Evolutionary conservation across 2,888 invertebrate species (phyloP).

Genomic region (Ochropleura leucogaster): DNA sequence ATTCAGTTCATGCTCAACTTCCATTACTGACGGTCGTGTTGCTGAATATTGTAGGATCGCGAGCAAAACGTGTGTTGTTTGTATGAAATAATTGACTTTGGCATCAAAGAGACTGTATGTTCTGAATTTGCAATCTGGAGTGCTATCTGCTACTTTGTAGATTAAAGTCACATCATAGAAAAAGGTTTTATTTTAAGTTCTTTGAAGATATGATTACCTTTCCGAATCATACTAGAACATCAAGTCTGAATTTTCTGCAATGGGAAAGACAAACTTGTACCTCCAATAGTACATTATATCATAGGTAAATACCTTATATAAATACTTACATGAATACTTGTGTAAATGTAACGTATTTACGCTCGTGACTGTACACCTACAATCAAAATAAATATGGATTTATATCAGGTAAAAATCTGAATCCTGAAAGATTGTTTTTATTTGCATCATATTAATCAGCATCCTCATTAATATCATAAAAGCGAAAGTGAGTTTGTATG

Average conservation of each 20-base stretch:
- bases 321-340: too few species aligned
- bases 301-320: too few species aligned
- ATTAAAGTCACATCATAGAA: neutral
- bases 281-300: neutral
- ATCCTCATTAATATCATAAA: too few species aligned
- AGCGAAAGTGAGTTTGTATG: too few species aligned
- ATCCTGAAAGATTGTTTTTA: neutral
- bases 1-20: slow-evolving; percentile 26
- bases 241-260: neutral
- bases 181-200: neutral
- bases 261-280: neutral
- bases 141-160: neutral
- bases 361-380: too few species aligned
- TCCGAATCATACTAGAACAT: neutral
- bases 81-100: slow-evolving; percentile 10
- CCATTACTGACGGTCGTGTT: slow-evolving; percentile 29
- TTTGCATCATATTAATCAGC: slow-evolving; percentile 22
- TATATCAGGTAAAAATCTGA: too few species aligned
- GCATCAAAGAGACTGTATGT: slow-evolving; percentile 1
- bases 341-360: too few species aligned
- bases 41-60: slow-evolving; percentile 49
- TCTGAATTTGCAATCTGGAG: neutral
- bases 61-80: slow-evolving; percentile 19
- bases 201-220: neutral
- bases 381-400: too few species aligned